A percentile compares a stretch with the other conserved stretches of the same genome.
Conservation (phyloP, 2,797 vertebrate genomes). For the Ceyx erithaca region DNA sequence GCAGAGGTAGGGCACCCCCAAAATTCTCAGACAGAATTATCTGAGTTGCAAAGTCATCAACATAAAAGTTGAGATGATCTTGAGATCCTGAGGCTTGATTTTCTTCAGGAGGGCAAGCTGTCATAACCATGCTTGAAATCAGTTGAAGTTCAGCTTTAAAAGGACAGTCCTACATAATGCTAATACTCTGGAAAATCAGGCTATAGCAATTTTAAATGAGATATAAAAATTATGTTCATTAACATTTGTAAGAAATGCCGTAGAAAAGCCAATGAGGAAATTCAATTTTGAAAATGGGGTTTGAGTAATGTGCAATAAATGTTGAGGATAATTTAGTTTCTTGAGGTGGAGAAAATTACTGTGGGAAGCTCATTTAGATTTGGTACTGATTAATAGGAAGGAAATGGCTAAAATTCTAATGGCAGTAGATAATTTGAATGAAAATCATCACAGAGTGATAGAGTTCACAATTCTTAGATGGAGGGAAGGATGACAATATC, state of each 20-base stretch:
- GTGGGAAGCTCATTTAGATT: constrained; percentile 67
- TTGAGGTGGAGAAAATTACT: constrained; percentile 64
- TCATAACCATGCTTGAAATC: neutral
- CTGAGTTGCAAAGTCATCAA: neutral
- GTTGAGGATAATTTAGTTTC: constrained; percentile 68
- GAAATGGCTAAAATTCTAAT: constrained; percentile 53
- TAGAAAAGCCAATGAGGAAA: constrained; percentile 57
- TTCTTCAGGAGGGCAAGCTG: neutral
- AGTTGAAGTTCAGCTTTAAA: neutral
- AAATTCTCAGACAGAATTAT: neutral
- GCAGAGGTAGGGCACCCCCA: neutral
- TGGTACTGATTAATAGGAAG: constrained; percentile 64
- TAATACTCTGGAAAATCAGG: constrained; percentile 39
- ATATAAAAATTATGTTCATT: constrained; percentile 60
- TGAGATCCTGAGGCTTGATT: neutral
- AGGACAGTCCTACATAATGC: neutral
- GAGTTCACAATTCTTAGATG: constrained; percentile 2
- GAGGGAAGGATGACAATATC: constrained; percentile 9
- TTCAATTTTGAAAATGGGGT: constrained; percentile 68
- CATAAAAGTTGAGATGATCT: neutral
- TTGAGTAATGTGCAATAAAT: constrained; percentile 67
- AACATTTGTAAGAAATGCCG: constrained; percentile 54
- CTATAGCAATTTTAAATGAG: constrained; percentile 35
- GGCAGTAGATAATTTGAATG: constrained; percentile 60
- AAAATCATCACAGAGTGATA: constrained; percentile 39